Evolutionary conservation across 2,113 vertebrate genomes (phyloP), one percentile per base, ranked within the genome.

Genomic region (Cebidichthys violaceus): DNA sequence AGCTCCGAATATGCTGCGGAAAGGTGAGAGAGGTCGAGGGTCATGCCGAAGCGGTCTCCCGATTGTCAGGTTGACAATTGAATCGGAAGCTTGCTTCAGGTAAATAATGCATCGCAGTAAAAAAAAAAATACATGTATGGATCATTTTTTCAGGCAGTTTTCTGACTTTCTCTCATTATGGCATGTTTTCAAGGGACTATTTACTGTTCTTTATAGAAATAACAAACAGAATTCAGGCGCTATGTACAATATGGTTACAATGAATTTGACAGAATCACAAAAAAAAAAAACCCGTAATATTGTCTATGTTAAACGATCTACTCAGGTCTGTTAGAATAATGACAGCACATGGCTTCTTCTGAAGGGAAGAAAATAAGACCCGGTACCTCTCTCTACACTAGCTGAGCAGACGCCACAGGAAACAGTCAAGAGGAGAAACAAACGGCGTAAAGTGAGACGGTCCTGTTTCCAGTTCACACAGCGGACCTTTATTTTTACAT

Each of bases 1-100:
- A 96, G 9, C 27, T 90, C 54, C 95, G 92, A 69, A 96, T 78
- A 22, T 94, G 90, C 96, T 96, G 11, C 75, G 47, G 24, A 67
- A 57, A 72, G 55, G 37, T 41, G 50, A 66, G 24, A 71, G 52
- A 75, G 37, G 13, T 70, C 24, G 57, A 22, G 1, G 6, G 18
- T 9, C 6, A 37, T 13, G 39, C 84, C 39, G 43, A 57, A 33
- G 43, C 8, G 15, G 4, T 2, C 31, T 70, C 3, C 47, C 24
- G 20, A n/a, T 61, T 57, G n/a, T 22, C 50, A 54, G 50, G 22
- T 22, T 54, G 20, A 54, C 50, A 8, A 22, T 54, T 54, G 2
- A n/a, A 9, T 54, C 18, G 10, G 6, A 54, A 9, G 24, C 5
- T 55, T 55, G 52, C 22, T 55, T 24, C 52, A 24, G 50, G 10